A percentile compares a stretch with the other conserved stretches of the same genome.
Evolutionary conservation across 2,113 vertebrate species (phyloP).

Genomic region (Leptobrachium leishanense): DNA sequence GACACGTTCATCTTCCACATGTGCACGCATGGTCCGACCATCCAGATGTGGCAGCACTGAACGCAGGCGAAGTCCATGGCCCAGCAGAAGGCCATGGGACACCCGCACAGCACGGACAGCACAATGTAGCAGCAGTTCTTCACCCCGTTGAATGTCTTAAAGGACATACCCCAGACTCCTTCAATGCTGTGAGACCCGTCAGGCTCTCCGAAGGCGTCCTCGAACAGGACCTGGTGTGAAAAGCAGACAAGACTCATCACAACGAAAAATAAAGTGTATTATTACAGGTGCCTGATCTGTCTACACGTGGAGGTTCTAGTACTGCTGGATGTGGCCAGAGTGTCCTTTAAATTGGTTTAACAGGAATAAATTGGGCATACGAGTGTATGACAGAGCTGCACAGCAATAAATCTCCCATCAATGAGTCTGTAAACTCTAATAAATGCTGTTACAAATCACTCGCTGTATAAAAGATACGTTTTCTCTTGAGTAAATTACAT

Average conservation of each 20-base stretch:
- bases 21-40: slow-evolving; percentile 34
- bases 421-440: no score
- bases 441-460: no score
- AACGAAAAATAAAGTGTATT: no score
- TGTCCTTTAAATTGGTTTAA: no score
- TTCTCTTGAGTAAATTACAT: no score
- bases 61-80: slow-evolving; percentile 41
- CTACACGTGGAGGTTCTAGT: no score
- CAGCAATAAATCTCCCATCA: no score
- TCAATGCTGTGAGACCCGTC: slow-evolving; percentile 45
- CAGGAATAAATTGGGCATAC: no score
- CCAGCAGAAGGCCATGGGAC: slow-evolving; percentile 48
- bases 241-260: neutral
- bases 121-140: slow-evolving; percentile 49
- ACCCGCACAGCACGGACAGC: slow-evolving; percentile 46
- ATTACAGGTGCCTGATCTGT: no score
- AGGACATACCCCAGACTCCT: slow-evolving; percentile 41
- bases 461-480: no score
- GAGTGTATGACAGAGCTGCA: no score
- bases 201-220: slow-evolving; percentile 47
- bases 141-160: slow-evolving; percentile 42
- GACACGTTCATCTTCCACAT: slow-evolving; percentile 44
- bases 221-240: slow-evolving; percentile 43
- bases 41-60: slow-evolving; percentile 49
- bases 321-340: no score